Conservation (phyloP, 2,113 vertebrate genomes). For the Psettodes erumei region DNA sequence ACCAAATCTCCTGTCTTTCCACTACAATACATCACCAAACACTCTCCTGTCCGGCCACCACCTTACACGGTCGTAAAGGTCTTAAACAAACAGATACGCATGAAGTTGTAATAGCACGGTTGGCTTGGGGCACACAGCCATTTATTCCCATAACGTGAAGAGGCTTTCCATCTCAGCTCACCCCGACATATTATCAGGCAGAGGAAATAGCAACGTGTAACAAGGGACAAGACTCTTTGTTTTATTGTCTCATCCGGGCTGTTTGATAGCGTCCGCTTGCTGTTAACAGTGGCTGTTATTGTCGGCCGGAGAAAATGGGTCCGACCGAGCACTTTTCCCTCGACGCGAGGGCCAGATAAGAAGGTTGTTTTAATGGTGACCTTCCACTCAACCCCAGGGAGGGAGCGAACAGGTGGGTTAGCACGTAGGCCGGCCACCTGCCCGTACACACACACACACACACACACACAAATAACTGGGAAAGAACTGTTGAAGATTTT, state of each 20-base stretch:
- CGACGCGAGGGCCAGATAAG: conserved; percentile 23
- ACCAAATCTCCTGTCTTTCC: conserved; percentile 4
- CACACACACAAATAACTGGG: neutral
- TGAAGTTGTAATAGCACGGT: conserved; percentile 49
- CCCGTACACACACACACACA: conserved; percentile 5
- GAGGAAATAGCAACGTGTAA: conserved; percentile 41
- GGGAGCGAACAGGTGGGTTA: neutral
- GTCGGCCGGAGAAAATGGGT: conserved; percentile 13
- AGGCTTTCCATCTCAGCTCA: conserved; percentile 27
- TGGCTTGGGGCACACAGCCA: conserved; percentile 13
- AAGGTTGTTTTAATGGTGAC: conserved; percentile 25
- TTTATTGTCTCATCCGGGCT: conserved; percentile 42
- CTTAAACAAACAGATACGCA: conserved; percentile 49
- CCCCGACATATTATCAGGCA: conserved; percentile 8
- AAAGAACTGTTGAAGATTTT: too few species aligned
- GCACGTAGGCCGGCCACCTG: neutral
- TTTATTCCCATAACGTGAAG: conserved; percentile 48
- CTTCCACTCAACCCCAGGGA: neutral
- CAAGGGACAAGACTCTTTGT: conserved; percentile 36
- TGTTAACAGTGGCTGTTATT: conserved; percentile 24
- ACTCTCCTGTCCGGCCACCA: conserved; percentile 28
- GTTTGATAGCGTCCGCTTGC: conserved; percentile 33
- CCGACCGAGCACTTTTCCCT: conserved; percentile 17
- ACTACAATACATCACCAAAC: conserved; percentile 8
- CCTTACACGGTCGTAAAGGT: conserved; percentile 47